Evolutionary conservation across 2,888 invertebrate species (phyloP).

Genomic region (Nipponacmea schrenckii): DNA sequence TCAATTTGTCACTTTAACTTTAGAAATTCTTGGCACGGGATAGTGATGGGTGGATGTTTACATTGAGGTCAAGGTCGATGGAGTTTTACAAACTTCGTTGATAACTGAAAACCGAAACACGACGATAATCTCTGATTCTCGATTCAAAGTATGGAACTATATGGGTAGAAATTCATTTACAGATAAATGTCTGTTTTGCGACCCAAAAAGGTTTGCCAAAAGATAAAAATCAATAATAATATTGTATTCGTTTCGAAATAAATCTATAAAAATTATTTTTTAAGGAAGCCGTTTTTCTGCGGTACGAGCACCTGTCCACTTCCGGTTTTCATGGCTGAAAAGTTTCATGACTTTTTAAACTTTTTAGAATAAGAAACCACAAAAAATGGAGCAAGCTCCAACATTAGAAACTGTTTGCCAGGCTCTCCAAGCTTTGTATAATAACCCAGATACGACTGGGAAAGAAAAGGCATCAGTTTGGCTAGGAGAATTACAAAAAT

Average conservation of each 20-base stretch:
- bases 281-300: constrained; percentile 10
- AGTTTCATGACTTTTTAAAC: constrained; percentile 28
- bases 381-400: constrained; percentile 70
- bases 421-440: constrained; percentile 85
- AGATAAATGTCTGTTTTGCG: too few relatives aligned
- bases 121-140: too few relatives aligned
- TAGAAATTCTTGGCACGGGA: constrained; percentile 10
- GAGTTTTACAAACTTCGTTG: background rate
- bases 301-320: constrained; percentile 17
- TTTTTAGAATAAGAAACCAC: constrained; percentile 16
- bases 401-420: constrained; percentile 76
- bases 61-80: constrained; percentile 26
- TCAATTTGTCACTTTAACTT: background rate
- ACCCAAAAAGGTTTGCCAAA: too few relatives aligned
- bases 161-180: too few relatives aligned
- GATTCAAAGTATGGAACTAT: too few relatives aligned
- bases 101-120: background rate
- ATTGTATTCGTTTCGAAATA: too few relatives aligned
- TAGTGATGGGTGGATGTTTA: constrained; percentile 23
- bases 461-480: constrained; percentile 93
- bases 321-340: constrained; percentile 34
- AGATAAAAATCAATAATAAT: too few relatives aligned
- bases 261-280: too few relatives aligned
- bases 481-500: constrained; percentile 94
- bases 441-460: constrained; percentile 84